Conservation (phyloP, 2,888 invertebrate species). For the Baccha elongata region DNA sequence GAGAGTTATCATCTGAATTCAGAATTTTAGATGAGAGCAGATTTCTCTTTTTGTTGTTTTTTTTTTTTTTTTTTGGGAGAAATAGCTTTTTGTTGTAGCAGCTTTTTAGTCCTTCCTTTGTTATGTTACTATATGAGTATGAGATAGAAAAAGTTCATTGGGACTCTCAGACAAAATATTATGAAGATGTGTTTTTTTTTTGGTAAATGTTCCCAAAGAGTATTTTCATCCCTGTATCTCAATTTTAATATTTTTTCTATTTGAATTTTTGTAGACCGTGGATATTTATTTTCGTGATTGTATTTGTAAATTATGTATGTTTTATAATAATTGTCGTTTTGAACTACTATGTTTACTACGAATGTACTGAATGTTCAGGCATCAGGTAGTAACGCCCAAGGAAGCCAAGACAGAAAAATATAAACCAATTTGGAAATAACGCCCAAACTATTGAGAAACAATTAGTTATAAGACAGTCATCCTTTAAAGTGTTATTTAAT, state of each 20-base stretch:
- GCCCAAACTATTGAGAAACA: too few species aligned
- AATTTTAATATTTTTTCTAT: neutral
- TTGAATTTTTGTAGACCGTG: too few species aligned
- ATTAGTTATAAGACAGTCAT: too few species aligned
- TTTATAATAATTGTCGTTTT: too few species aligned
- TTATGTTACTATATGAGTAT: too few species aligned
- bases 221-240: neutral
- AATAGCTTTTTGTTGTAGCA: conserved; percentile 50
- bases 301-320: too few species aligned
- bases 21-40: conserved; percentile 7
- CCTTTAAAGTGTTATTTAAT: too few species aligned
- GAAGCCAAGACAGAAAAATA: too few species aligned
- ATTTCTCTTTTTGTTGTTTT: neutral
- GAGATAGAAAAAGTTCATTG: conserved; percentile 44
- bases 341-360: too few species aligned
- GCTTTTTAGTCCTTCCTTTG: neutral
- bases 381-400: too few species aligned
- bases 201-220: conserved; percentile 8
- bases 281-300: neutral
- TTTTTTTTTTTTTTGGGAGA: neutral
- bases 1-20: conserved; percentile 25
- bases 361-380: too few species aligned
- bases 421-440: too few species aligned
- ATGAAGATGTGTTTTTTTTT: neutral
- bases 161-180: conserved; percentile 5